Evolutionary conservation across 2,888 invertebrate genomes (phyloP), one percentile per base, ranked within the genome.

Genomic region (Agrochola macilenta): DNA sequence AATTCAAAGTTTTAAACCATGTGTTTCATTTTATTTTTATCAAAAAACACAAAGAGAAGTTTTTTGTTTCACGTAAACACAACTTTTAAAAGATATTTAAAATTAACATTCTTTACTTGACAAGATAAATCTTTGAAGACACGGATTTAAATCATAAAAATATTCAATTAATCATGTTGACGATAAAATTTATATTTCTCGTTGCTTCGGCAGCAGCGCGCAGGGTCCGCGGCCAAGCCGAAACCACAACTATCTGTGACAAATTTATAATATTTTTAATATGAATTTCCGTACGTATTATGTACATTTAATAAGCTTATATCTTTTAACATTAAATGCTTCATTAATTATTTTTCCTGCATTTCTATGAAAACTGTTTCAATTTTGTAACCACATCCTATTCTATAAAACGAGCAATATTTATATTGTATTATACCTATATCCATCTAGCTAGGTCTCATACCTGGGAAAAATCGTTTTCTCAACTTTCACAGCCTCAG

Each of bases 221-320:
- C 14, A 12, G 14, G 26, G 14, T 57, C 30, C 3, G 76, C n/a
- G 58, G 65, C 43, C 39, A 52, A 43, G 52, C 23, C 8, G 7
- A 60, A 57, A 78, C 78, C 77, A 43, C 78, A 52, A 52, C 20
- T 46, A 23, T 23, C 11, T 8, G 26, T 54, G 39, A n/a, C n/a
- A n/a, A n/a, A n/a, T n/a, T n/a, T n/a, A 43, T 46, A 63, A 23
- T 52, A 54, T 49, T 70, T 58, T n/a, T 8, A 54, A 23, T 17
- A 43, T 12, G 2, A 39, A 39, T 23, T 20, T 68, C 7, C 20
- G 12, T 30, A 20, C 1, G 20, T 46, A 11, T 7, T 26, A 43
- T 57, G 23, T 8, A 23, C n/a, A n/a, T n/a, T n/a, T 8, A 54
- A 54, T 49, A 23, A 43, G 23, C 17, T 35, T 46, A n/a, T 35